Conservation (phyloP, 2,888 invertebrate species). For the Diogma glabrata region DNA sequence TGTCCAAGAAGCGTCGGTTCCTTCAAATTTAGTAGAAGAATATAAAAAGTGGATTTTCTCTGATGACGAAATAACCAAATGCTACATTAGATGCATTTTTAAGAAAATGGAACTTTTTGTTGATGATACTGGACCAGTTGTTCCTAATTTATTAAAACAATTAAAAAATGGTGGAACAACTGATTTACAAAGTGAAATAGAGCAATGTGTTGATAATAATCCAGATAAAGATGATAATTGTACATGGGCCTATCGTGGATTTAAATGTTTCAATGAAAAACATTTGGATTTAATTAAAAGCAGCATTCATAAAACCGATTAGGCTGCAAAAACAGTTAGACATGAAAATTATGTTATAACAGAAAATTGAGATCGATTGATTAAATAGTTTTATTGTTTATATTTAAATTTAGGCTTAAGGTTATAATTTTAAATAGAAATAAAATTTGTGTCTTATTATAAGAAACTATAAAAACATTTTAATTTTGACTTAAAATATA, state of each 20-base stretch:
- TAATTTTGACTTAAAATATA: no score
- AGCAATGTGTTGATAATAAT: slow-evolving; percentile 34
- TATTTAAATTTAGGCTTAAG: no score
- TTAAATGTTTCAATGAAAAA: slow-evolving; percentile 30
- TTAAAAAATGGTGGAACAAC: slow-evolving; percentile 24
- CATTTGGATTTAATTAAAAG: slow-evolving; percentile 2
- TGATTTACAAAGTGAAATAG: slow-evolving; percentile 26
- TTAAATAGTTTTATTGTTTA: no score
- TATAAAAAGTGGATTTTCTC: slow-evolving; percentile 35
- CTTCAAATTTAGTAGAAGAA: slow-evolving; percentile 30
- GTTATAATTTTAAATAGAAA: no score
- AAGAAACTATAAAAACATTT: no score
- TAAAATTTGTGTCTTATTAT: no score
- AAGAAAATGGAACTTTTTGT: slow-evolving; percentile 34
- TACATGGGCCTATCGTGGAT: slow-evolving; percentile 34
- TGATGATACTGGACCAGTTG: slow-evolving; percentile 31
- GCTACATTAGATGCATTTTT: slow-evolving; percentile 35
- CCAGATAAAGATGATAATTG: slow-evolving; percentile 31
- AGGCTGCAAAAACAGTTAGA: no score
- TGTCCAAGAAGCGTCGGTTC: slow-evolving; percentile 28
- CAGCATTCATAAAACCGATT: no score
- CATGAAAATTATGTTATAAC: no score
- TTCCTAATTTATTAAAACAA: slow-evolving; percentile 32
- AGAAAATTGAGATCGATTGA: no score
- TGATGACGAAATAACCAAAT: slow-evolving; percentile 34